Evolutionary conservation across 1,140 invertebrate species (phyloP), one percentile per base, ranked within the genome.

Genomic region (Pachyrhynchus sulphureomaculatus): DNA sequence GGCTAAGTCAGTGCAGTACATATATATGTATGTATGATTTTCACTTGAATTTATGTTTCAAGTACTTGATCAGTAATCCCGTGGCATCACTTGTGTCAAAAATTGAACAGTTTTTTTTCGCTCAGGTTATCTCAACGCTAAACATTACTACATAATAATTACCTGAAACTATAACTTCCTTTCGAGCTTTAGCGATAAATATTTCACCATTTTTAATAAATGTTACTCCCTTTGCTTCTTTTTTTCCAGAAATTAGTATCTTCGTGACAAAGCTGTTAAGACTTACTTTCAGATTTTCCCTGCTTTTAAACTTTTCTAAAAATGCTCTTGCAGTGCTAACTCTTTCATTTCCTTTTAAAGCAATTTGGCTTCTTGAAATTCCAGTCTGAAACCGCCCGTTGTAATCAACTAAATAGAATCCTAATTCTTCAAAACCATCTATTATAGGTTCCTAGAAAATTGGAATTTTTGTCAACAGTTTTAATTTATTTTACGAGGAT

Each of bases 151-250:
- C n/a, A n/a, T n/a, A n/a, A n/a, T n/a, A n/a, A n/a, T 9, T 29
- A 29, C 26, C 26, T 0, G 88, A 83, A 4, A 93, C 65, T 24
- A 92, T 88, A 0, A 92, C 88, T 77, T 92, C 90, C 70, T 83
- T 87, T 32, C 63, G 77, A 0, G 82, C 81, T 12, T 65, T 52
- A 24, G 73, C 81, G 1, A 65, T 64, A 36, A 80, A 82, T 3
- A 74, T 78, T 13, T 75, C 75, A 41, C 69, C 76, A 23, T 71
- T 78, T 51, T 77, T 81, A 1, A 86, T 75, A 67, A 88, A 91
- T 73, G 89, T 86, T 0, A 91, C 88, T 0, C 84, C 88, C 20
- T 82, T 81, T 0, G 87, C 87, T 68, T 79, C 82, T 79, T 84
- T 87, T 0, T 83, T 87, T 2, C 69, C 71, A 72, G 81, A 90